These are phyloP conservation scores for Manacus vitellinus DNA, from an alignment of 2,113 vertebrate genomes.

Conservation along the genomic window DNA sequence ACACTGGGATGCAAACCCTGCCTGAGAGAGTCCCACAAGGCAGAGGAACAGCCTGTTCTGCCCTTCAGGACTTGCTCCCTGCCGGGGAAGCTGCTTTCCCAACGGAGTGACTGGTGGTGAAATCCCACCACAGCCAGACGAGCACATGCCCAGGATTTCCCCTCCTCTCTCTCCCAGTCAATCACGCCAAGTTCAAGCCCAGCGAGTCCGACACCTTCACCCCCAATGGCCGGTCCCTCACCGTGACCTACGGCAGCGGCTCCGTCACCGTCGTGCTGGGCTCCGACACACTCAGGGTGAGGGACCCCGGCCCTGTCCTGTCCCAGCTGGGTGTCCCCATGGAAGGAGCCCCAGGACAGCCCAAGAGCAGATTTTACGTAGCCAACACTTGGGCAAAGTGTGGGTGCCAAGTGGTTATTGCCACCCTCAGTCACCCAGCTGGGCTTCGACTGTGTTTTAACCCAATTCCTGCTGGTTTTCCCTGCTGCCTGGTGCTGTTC, in stretches of 20 bases:
- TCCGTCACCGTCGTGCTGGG: constrained; percentile 56
- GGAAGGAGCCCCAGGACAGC: neutral
- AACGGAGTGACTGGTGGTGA: fast-evolving
- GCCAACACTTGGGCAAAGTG: neutral
- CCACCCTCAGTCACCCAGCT: neutral
- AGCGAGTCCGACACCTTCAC: constrained; percentile 63
- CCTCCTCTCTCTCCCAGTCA: constrained; percentile 14
- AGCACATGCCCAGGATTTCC: neutral
- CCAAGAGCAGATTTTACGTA: fast-evolving
- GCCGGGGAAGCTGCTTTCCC: neutral
- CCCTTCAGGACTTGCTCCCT: neutral
- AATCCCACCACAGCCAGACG: fast-evolving
- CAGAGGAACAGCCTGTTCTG: neutral
- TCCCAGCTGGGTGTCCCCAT: neutral
- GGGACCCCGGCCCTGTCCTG: neutral
- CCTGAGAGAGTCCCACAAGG: fast-evolving
- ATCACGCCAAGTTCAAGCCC: constrained; percentile 68
- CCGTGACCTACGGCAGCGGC: constrained; percentile 71
- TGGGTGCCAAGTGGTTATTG: fast-evolving
- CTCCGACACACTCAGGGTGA: constrained; percentile 74
- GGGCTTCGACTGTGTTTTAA: neutral
- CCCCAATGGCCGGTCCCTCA: neutral
- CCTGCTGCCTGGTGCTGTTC: neutral
- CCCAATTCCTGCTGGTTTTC: neutral
- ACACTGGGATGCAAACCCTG: neutral